These are phyloP conservation scores for Ammodramus savannarum DNA, from an alignment of 2,113 vertebrate genomes.

Conservation along the genomic window DNA sequence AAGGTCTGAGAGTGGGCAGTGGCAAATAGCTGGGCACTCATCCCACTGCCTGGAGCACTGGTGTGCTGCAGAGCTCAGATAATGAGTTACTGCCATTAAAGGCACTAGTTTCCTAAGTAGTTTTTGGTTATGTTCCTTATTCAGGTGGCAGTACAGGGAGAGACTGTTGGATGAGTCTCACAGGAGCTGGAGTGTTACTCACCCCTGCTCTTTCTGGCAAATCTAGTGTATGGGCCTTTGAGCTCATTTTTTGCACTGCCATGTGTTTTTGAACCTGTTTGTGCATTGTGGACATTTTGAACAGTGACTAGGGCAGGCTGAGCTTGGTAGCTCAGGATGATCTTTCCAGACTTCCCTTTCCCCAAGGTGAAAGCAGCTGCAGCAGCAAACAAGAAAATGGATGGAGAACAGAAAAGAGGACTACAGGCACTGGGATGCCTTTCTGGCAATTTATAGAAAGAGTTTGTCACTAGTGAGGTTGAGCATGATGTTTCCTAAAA, in stretches of 20 bases:
- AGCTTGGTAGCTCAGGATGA: not conserved
- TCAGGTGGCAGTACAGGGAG: not conserved
- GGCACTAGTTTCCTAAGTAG: not conserved
- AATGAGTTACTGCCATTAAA: not conserved
- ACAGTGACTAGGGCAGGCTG: not conserved
- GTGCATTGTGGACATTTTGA: not conserved
- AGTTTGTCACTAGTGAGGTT: not conserved
- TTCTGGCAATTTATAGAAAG: not conserved
- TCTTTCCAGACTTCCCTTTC: not conserved
- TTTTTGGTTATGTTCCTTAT: not conserved
- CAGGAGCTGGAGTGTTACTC: not conserved
- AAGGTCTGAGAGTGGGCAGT: not conserved
- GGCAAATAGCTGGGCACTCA: not conserved
- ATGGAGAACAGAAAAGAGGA: not conserved
- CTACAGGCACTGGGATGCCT: accelerated
- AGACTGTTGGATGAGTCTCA: not conserved
- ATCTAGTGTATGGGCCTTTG: not conserved
- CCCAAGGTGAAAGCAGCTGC: not conserved
- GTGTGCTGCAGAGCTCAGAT: not conserved
- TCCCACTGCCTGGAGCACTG: not conserved
- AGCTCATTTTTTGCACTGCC: not conserved
- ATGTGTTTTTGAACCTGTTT: not conserved
- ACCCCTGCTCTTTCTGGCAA: not conserved
- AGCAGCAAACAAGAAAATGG: not conserved
- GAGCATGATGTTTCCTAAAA: not conserved